phyloP scores from a whole-genome alignment of 2,797 vertebrate species.

The Numenius phaeopus region DNA sequence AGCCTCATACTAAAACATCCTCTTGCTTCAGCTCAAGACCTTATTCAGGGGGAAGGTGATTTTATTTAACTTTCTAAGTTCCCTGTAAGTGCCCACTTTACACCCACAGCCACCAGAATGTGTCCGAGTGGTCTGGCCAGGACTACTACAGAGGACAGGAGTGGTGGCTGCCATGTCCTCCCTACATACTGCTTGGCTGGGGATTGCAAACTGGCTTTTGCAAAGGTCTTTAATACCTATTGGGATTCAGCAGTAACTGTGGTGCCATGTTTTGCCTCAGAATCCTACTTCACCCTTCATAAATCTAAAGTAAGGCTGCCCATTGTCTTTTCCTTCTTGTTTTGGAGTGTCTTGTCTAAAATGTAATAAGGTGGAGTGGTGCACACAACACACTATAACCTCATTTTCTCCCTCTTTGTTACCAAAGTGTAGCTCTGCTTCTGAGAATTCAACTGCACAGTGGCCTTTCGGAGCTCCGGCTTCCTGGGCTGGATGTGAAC shows the following conservation, averaged over 20 bases:
- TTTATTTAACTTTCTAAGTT: neutral
- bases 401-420: neutral
- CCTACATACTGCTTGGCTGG: fast-evolving
- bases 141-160: neutral
- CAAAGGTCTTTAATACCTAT: neutral
- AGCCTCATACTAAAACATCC: neutral
- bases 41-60: neutral
- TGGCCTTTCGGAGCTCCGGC: neutral
- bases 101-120: neutral
- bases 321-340: neutral
- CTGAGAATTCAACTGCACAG: neutral
- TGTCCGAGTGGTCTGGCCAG: neutral
- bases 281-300: neutral
- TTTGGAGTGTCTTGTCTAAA: neutral
- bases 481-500: neutral
- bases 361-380: fast-evolving
- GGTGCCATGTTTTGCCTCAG: neutral
- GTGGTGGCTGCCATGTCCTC: neutral
- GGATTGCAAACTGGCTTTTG: neutral
- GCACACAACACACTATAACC: neutral
- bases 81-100: fast-evolving
- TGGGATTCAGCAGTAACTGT: neutral
- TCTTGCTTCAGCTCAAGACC: neutral
- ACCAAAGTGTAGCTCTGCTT: neutral
- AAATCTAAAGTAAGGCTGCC: neutral